Base-by-base conservation (phyloP, 2,888 invertebrate species). In the Chymomyza procnemis region DNA sequence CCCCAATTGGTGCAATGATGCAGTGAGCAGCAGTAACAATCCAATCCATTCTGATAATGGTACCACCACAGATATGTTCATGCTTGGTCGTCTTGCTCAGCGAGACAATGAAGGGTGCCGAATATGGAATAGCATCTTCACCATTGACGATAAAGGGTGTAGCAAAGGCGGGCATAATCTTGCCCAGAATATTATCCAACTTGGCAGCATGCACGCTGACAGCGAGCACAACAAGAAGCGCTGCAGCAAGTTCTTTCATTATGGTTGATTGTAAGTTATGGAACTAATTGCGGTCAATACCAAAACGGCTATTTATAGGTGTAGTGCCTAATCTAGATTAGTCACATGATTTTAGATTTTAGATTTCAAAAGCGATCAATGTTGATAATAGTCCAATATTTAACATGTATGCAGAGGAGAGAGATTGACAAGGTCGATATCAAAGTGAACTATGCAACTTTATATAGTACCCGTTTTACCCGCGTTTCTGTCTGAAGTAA, bases 71-170 rank as follows among this genome's bases (percentile, higher is more conserved):
- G 19, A 84, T 76, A 76, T 92, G 92, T 1, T 88, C 26, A 60
- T 86, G 87, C 4, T 73, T 81, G 0, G 12, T 55, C 19, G 48
- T 66, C 0, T 55, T 83, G 1, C 71, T 85, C 59, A 92, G 62
- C 1, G 92, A 92, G 1, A 91, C 90, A 55, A 92, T 92, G 75
- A 91, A 91, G 0, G 92, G 92, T 5, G 91, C 92, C 5, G 90
- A 74, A 61, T 91, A 90, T 5, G 90, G 89, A 0, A 14, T 21
- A 1, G 92, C 91, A 4, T 90, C 86, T 47, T 84, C 74, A 46
- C 91, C 91, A 54, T 90, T 90, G 71, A 90, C 88, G 65, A 91
- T 80, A 34, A 79, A 85, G 3, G 87, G 86, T 3, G 83, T 85
- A 41, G 89, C 67, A 8, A 89, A 88, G 61, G 85, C 85, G 48